phyloP scores from a whole-genome alignment of 2,113 vertebrate species.

The Mola mola region DNA sequence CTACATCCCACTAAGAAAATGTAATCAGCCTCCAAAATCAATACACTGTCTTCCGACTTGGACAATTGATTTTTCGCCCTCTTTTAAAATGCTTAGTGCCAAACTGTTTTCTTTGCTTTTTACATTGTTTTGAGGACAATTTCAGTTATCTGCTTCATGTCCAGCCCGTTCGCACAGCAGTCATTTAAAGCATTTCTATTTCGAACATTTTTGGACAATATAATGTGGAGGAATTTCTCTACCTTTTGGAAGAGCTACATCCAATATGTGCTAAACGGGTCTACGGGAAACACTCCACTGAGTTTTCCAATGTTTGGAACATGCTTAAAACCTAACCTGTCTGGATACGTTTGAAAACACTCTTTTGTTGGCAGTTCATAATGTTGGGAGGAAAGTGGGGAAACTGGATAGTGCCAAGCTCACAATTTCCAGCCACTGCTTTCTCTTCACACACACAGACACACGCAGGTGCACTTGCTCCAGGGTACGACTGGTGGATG shows the following conservation, averaged over 20 bases:
- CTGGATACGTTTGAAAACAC: slow-evolving; percentile 2
- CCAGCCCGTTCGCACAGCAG: background rate
- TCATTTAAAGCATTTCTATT: too few species aligned
- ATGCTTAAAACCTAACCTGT: slow-evolving; percentile 7
- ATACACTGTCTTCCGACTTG: slow-evolving; percentile 2
- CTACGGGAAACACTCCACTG: slow-evolving; percentile 8
- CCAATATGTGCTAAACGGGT: background rate
- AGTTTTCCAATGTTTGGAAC: background rate
- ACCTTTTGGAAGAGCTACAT: background rate
- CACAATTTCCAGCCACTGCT: background rate
- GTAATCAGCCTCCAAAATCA: background rate
- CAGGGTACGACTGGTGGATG: slow-evolving; percentile 3
- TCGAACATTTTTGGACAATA: too few species aligned
- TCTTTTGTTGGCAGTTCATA: slow-evolving; percentile 29
- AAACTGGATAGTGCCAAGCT: background rate
- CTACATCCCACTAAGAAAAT: slow-evolving; percentile 4
- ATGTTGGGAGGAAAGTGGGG: background rate
- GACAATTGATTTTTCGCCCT: background rate
- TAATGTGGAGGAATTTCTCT: slow-evolving; percentile 5
- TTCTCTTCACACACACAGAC: background rate
- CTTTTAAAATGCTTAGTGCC: background rate
- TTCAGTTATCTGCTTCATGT: slow-evolving; percentile 2
- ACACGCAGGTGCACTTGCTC: slow-evolving; percentile 15
- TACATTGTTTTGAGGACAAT: background rate
- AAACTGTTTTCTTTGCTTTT: background rate